Evolutionary conservation across 2,888 invertebrate species (phyloP).

Genomic region (Vesta saturnalis): DNA sequence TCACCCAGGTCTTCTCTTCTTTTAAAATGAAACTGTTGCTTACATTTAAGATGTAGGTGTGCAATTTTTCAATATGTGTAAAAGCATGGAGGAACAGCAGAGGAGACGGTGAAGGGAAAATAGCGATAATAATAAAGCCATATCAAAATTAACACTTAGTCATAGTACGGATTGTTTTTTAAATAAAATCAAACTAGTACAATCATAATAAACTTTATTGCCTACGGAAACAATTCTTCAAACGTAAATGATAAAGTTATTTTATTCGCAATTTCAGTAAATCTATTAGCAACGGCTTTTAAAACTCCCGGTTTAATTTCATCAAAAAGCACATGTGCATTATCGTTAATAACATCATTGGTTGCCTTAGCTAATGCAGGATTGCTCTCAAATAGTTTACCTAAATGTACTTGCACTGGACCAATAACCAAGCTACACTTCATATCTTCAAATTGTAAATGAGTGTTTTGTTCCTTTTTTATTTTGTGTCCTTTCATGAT

Average conservation of each 20-base stretch:
- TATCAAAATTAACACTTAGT: too few relatives aligned
- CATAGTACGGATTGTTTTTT: too few relatives aligned
- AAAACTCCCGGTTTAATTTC: slow-evolving; percentile 75
- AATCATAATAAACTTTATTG: not conserved
- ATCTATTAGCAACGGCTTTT: slow-evolving; percentile 69
- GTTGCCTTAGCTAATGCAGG: slow-evolving; percentile 71
- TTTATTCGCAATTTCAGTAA: slow-evolving; percentile 76
- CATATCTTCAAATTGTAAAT: slow-evolving; percentile 72
- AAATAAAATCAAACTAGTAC: not conserved
- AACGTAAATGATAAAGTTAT: slow-evolving; percentile 76
- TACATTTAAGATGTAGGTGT: too few relatives aligned
- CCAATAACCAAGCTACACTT: slow-evolving; percentile 70
- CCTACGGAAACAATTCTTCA: slow-evolving; percentile 73
- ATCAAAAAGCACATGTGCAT: slow-evolving; percentile 71
- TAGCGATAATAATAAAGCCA: too few relatives aligned
- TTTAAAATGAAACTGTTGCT: too few relatives aligned
- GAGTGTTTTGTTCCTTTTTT: slow-evolving; percentile 66
- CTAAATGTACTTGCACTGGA: slow-evolving; percentile 69
- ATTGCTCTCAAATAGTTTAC: slow-evolving; percentile 75
- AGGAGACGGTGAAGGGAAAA: too few relatives aligned
- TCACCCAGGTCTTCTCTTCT: too few relatives aligned
- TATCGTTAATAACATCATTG: slow-evolving; percentile 74
- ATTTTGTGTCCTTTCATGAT: slow-evolving; percentile 71
- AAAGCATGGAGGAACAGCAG: too few relatives aligned
- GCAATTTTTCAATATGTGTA: too few relatives aligned